Evolutionary conservation across 64 coral and sea anemone genomes (phyloP), one percentile per base, ranked within the genome.

Genomic region (Montipora efflorescens): DNA sequence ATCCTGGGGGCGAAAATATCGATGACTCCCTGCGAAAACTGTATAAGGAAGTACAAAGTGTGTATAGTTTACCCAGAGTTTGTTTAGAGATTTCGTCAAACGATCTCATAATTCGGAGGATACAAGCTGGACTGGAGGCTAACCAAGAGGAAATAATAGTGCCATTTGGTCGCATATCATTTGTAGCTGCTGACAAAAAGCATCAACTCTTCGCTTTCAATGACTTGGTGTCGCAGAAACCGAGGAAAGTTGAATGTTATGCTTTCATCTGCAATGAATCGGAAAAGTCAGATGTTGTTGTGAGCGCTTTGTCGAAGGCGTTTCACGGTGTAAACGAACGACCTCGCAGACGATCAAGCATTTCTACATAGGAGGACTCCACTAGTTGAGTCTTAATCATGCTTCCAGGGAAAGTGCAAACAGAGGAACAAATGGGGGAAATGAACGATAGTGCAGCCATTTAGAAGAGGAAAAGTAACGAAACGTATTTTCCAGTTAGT

Each of bases 181-280:
- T 91, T 43, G 93, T 97, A 66, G 96, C 91, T 13, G 96, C 96
- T 46, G 96, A 97, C 20, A 94, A 76, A 90, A 97, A 97, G 79
- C 96, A 97, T 45, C 96, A 97, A 74, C 93, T 97, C 57, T 97
- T 97, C 91, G 96, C 96, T 48, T 97, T 97, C 89, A 97, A 91
- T 80, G 96, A 97, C 79, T 93, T 95, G 49, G 90, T 97, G 45
- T 97, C 96, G 21, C 92, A 92, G 19, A 94, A 91, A 10, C 96
- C 96, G 0, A 87, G 79, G 64, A 81, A 87, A 77, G 84, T 95
- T 22, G 92, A 94, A 13, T 95, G 92, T 28, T 91, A 97, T 47
- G 96, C 96, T 58, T 97, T 97, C 83, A 61, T 97, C 13, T 97
- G 96, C 75, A 97, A 92, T 58, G 96, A 95, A 18, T 87, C 96